A percentile compares a stretch with the other conserved stretches of the same genome.
phyloP scores from a whole-genome alignment of 2,888 invertebrate genomes.

The Prosopocoilus inquinatus region DNA sequence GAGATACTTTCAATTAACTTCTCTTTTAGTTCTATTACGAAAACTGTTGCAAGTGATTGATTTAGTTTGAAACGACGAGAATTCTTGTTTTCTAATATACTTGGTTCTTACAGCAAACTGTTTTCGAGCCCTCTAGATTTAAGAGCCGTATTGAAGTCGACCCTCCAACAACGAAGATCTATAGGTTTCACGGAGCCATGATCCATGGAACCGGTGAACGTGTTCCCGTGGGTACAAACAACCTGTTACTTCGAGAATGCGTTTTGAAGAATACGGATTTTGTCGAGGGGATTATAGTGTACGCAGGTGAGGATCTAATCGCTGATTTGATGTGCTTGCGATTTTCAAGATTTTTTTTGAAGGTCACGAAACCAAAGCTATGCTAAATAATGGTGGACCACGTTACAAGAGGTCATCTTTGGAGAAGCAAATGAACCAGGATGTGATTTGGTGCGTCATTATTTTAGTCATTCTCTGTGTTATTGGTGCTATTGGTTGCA shows the following conservation, averaged over 20 bases:
- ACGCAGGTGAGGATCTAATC: conserved; percentile 64
- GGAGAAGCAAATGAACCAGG: conserved; percentile 92
- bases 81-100: not conserved
- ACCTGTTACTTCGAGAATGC: conserved; percentile 90
- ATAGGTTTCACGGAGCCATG: conserved; percentile 88
- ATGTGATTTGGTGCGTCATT: conserved; percentile 95
- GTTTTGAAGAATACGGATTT: conserved; percentile 94
- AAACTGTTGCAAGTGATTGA: no score
- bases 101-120: conserved; percentile 56
- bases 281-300: conserved; percentile 94
- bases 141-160: conserved; percentile 87
- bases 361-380: conserved; percentile 96
- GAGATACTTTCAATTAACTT: no score
- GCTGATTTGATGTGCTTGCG: not conserved
- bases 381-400: conserved; percentile 96
- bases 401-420: conserved; percentile 89
- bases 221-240: conserved; percentile 83
- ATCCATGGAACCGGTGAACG: conserved; percentile 75
- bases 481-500: conserved; percentile 88
- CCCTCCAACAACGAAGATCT: conserved; percentile 92
- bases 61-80: no score
- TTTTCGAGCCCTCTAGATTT: conserved; percentile 79
- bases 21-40: no score
- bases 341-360: conserved; percentile 26
- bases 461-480: conserved; percentile 86